Evolutionary conservation across 2,888 invertebrate genomes (phyloP), one percentile per base, ranked within the genome.

Genomic region (Stenurella melanura): DNA sequence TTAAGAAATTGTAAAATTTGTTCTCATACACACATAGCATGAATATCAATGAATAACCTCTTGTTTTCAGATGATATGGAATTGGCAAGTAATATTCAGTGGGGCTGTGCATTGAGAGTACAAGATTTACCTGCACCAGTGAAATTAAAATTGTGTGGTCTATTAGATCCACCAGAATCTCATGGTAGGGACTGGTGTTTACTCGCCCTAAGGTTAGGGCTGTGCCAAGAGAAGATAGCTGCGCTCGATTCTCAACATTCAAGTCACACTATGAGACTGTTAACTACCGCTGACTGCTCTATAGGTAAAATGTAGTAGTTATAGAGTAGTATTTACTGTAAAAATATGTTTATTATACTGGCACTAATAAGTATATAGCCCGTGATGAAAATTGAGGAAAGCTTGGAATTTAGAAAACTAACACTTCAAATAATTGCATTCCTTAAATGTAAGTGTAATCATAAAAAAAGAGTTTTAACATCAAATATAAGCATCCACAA

Each of bases 101-200:
- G 92, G 82, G 93, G 93, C n/a, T 90, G 92, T 78, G 92, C 92
- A 77, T 88, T 93, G 66, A 91, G 91, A 75, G 91, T 94, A 10
- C 91, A 92, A 56, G 90, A 92, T 74, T 89, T 95, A 42, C 91
- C 93, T 56, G 90, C 93, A 17, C 91, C 92, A 57, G 90, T 93
- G 19, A 91, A 93, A 78, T 90, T 92, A 82, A 91, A 92, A 86
- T 87, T 96, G 73, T 93, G 94, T 81, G 91, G 92, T 78, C 89
- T 94, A 83, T 89, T 96, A 74, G 95, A 96, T 89, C 94, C 94
- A 18, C 94, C 94, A 0, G 94, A 94, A 87, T 92, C 93, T 15
- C 91, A 93, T 75, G 94, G 94, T 19, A 92, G 93, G 84, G 95
- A 96, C 87, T 96, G 96, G 96, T 92, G 95, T 86, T 91, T 95